These are phyloP conservation scores for Peromyscus eremicus DNA, from an alignment of 2,797 vertebrate genomes.

Conservation along the genomic window DNA sequence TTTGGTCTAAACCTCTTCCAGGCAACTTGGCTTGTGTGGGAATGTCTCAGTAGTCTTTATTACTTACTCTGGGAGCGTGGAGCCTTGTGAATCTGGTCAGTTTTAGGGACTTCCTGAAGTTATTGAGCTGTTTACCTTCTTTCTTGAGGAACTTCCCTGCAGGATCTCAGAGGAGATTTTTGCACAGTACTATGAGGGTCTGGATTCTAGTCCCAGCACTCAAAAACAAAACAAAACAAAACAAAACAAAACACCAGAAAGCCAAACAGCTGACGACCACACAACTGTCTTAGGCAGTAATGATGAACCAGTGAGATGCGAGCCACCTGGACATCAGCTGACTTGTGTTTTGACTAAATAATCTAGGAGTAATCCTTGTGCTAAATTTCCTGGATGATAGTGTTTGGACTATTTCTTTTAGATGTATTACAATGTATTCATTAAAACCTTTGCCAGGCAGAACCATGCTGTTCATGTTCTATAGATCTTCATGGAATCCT, in stretches of 20 bases:
- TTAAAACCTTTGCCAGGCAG: slow-evolving; percentile 38
- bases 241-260: background rate
- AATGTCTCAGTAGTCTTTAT: background rate
- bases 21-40: background rate
- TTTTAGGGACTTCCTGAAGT: background rate
- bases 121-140: background rate
- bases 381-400: slow-evolving; percentile 31
- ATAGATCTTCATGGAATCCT: background rate
- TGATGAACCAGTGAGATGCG: slow-evolving; percentile 22
- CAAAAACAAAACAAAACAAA: background rate
- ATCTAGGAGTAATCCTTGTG: background rate
- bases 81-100: background rate
- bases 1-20: background rate
- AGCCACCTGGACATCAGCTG: slow-evolving; percentile 2
- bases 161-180: background rate
- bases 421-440: slow-evolving; percentile 18
- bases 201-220: background rate
- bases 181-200: background rate
- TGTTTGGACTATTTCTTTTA: slow-evolving; percentile 7
- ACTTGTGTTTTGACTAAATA: slow-evolving; percentile 24
- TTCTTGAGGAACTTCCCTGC: background rate
- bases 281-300: background rate
- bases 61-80: background rate
- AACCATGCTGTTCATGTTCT: background rate
- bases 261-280: background rate